Percentiles rank a stretch among this genome's conserved stretches.
Evolutionary conservation across 2,888 invertebrate genomes (phyloP).

Genomic region (Napeogenes sylphis): DNA sequence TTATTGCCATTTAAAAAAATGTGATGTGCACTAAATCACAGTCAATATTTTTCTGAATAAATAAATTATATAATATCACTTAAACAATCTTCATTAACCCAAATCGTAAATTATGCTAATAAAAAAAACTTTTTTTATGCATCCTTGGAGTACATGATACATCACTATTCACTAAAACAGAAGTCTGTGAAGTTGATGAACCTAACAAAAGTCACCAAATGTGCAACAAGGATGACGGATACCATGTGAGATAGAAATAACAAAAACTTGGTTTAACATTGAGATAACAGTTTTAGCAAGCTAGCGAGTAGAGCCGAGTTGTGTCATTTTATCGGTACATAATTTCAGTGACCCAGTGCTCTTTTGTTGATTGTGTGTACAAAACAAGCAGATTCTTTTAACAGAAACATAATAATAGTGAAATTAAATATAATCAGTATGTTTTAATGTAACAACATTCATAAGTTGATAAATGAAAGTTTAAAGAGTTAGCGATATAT

Average conservation of each 20-base stretch:
- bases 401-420: not conserved
- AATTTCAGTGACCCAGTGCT: conserved; percentile 14
- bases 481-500: conserved; percentile 10
- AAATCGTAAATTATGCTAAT: too few species aligned
- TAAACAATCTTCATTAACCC: too few species aligned
- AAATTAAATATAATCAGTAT: not conserved
- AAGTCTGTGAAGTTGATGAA: conserved; percentile 1
- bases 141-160: too few species aligned
- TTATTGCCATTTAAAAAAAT: too few species aligned
- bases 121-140: too few species aligned
- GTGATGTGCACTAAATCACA: too few species aligned
- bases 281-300: conserved; percentile 16
- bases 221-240: conserved; percentile 25
- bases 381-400: conserved; percentile 1
- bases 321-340: conserved; percentile 14
- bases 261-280: conserved; percentile 22
- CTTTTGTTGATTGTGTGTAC: conserved; percentile 21
- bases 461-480: conserved; percentile 3
- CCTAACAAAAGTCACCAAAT: conserved; percentile 15
- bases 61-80: too few species aligned
- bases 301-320: not conserved
- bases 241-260: conserved; percentile 22
- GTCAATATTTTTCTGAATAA: too few species aligned
- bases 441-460: not conserved
- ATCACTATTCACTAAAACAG: too few species aligned